Evolutionary conservation across 2,797 vertebrate genomes (phyloP), one percentile per base, ranked within the genome.

Genomic region (Fundulus diaphanus): DNA sequence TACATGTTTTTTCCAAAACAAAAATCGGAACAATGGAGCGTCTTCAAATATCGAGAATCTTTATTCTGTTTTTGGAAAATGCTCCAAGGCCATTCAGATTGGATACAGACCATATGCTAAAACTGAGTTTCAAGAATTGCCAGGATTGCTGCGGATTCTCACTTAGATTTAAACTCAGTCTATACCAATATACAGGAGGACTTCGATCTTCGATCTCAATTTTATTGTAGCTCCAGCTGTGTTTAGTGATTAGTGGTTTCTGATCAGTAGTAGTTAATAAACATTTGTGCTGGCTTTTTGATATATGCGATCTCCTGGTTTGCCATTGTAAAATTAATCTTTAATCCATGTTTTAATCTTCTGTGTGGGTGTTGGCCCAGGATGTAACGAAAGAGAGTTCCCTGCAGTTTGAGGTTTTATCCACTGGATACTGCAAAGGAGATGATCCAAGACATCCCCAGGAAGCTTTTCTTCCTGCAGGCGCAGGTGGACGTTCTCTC

Each of bases 381-480:
- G 97, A 97, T 16, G 89, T 99, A 78, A 96, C 90, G 88, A 98
- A 95, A 88, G 97, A 99, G 76, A 96, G 84, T 49, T 96, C 97
- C 0, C 92, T 99, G 46, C 97, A 96, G 91, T 97, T 99, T 93
- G 97, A 95, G 90, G 93, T 98, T 97, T 88, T 98, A 96, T 90
- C 98, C 98, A 0, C 97, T 99, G 80, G 97, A 99, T 0, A 98
- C 97, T 78, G 15, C 94, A 0, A 97, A 97, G 73, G 98, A 99
- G 90, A 95, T 99, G 83, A 98, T 99, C 92, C 98, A 99, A 94
- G 97, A 99, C 76, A 94, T 98, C 90, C 99, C 98, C 0, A 96
- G 96, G 90, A 97, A 94, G 93, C 96, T 98, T 1, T 99, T 99
- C 94, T 99, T 98, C 93, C 93, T 99, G 57, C 98, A 99, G 87